Evolutionary conservation across 2,797 vertebrate species (phyloP).

Genomic region (Denticeps clupeoides): DNA sequence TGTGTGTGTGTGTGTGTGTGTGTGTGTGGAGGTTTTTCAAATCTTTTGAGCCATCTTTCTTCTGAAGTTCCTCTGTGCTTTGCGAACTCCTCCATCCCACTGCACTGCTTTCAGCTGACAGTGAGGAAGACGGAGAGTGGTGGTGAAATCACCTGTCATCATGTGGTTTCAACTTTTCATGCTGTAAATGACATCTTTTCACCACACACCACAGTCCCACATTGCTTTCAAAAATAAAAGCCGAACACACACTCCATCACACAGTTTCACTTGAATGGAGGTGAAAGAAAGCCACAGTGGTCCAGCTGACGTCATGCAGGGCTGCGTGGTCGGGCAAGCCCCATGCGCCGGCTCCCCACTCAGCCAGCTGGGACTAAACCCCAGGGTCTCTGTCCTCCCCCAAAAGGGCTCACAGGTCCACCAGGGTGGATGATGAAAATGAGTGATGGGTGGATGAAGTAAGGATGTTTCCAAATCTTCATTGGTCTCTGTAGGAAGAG

Average conservation of each 20-base stretch:
- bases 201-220: no score
- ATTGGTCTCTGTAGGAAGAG: no score
- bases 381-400: conserved; percentile 32
- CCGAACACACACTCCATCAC: conserved; percentile 10
- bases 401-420: conserved; percentile 37
- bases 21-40: background rate
- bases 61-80: no score
- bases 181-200: background rate
- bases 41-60: background rate
- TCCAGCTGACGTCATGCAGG: conserved; percentile 50
- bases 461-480: background rate
- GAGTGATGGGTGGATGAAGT: background rate
- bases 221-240: no score
- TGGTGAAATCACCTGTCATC: background rate
- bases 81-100: no score
- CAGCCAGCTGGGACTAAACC: conserved; percentile 40
- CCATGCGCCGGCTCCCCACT: conserved; percentile 37
- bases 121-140: background rate
- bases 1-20: background rate
- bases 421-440: conserved; percentile 2
- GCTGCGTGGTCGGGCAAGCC: conserved; percentile 15
- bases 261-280: conserved; percentile 7
- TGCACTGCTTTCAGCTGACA: no score
- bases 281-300: conserved; percentile 22
- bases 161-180: background rate